These are phyloP conservation scores for Protaetia brevitarsis DNA, from an alignment of 1,140 invertebrate species.

Conservation along the genomic window DNA sequence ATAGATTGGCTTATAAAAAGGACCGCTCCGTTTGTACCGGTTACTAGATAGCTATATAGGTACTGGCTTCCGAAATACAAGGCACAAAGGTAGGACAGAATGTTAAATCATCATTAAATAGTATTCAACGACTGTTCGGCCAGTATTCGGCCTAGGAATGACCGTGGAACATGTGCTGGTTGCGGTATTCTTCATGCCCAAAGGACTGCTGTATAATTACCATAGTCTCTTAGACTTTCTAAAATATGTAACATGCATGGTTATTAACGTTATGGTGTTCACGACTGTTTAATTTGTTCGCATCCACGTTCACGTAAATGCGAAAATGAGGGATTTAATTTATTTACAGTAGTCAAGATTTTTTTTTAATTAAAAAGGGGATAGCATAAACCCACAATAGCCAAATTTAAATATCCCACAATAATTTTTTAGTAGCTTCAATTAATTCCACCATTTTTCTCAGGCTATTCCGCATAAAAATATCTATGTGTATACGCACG, in stretches of 20 bases:
- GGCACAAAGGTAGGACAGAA: not conserved
- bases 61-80: conserved; percentile 8
- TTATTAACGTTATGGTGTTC: not conserved
- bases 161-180: conserved; percentile 7
- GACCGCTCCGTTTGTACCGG: too few species aligned
- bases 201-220: not conserved
- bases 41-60: too few species aligned
- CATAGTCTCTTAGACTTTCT: not conserved
- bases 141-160: not conserved
- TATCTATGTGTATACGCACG: too few species aligned
- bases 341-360: too few species aligned
- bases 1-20: conserved; percentile 18
- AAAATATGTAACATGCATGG: not conserved
- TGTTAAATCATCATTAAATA: conserved; percentile 23
- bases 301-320: too few species aligned
- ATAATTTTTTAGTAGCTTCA: too few species aligned
- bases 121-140: conserved; percentile 12
- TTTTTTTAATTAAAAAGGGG: too few species aligned
- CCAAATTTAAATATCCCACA: too few species aligned
- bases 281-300: not conserved
- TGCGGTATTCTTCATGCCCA: conserved; percentile 3
- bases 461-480: too few species aligned
- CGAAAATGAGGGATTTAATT: too few species aligned
- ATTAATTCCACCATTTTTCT: too few species aligned
- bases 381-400: too few species aligned